Evolutionary conservation across 2,113 vertebrate genomes (phyloP).

Genomic region (Atrichornis clamosus): DNA sequence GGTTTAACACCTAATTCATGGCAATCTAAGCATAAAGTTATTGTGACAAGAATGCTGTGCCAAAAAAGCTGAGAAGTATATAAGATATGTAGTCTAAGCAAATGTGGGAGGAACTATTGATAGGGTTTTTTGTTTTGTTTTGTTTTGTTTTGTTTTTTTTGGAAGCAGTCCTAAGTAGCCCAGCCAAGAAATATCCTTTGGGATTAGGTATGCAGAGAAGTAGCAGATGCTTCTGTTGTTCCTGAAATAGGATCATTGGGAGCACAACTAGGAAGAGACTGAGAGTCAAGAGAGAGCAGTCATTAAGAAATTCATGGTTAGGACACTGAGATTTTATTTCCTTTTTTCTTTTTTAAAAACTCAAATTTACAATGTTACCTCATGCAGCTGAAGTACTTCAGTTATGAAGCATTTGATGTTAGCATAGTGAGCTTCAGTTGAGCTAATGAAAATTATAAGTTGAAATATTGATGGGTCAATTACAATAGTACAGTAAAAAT

Average conservation of each 20-base stretch:
- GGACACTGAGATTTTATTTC: neutral
- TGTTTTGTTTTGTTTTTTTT: neutral
- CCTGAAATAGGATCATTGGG: neutral
- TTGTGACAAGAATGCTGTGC: neutral
- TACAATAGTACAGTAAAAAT: neutral
- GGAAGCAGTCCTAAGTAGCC: neutral
- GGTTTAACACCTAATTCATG: neutral
- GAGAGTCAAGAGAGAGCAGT: neutral
- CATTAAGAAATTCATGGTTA: neutral
- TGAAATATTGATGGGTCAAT: neutral
- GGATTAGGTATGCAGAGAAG: neutral
- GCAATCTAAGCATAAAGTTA: neutral
- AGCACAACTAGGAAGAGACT: neutral
- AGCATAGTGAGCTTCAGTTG: neutral
- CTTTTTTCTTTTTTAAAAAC: neutral
- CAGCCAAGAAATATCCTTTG: neutral
- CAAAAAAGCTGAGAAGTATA: neutral
- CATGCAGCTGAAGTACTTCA: neutral
- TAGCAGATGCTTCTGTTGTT: neutral
- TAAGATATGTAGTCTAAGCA: neutral
- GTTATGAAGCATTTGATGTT: neutral
- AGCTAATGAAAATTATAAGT: neutral
- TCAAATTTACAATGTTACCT: neutral
- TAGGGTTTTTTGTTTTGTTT: neutral
- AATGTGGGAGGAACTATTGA: neutral